phyloP scores from a whole-genome alignment of 1,140 invertebrate species.

The Drosophila asahinai region DNA sequence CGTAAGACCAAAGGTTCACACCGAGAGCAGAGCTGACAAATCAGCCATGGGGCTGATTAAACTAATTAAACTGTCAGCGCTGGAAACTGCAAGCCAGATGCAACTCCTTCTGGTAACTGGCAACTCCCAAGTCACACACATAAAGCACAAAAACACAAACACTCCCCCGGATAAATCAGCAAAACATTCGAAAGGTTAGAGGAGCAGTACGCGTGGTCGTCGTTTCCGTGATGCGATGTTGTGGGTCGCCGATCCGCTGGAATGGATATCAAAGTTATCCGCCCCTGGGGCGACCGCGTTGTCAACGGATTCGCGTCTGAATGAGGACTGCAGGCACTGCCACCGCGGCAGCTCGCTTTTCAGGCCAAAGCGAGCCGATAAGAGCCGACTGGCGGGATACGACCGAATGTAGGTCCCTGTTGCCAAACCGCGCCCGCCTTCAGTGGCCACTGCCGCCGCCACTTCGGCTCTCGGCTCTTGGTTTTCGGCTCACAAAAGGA shows the following conservation, averaged over 20 bases:
- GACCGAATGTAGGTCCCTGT: conserved; percentile 78
- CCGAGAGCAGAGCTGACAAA: conserved; percentile 3
- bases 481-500: conserved; percentile 26
- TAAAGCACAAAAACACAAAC: conserved; percentile 14
- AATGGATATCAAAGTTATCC: conserved; percentile 23
- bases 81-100: conserved; percentile 28
- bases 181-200: conserved; percentile 31
- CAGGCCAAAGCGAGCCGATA: conserved; percentile 56
- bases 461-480: conserved; percentile 20
- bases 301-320: conserved; percentile 74
- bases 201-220: conserved; percentile 68
- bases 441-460: conserved; percentile 26
- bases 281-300: conserved; percentile 58
- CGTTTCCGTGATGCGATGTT: conserved; percentile 66
- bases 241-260: conserved; percentile 36
- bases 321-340: conserved; percentile 69
- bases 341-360: conserved; percentile 66
- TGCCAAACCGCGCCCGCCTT: conserved; percentile 73
- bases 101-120: conserved; percentile 12
- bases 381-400: conserved; percentile 49
- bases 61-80: conserved; percentile 46
- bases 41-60: conserved; percentile 8
- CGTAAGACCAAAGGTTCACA: conserved; percentile 43
- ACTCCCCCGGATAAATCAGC: conserved; percentile 26
- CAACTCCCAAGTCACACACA: conserved; percentile 11